A percentile compares a stretch with the other conserved stretches of the same genome.
phyloP scores from a whole-genome alignment of 2,113 vertebrate species.

The Phalacrocorax aristotelis region DNA sequence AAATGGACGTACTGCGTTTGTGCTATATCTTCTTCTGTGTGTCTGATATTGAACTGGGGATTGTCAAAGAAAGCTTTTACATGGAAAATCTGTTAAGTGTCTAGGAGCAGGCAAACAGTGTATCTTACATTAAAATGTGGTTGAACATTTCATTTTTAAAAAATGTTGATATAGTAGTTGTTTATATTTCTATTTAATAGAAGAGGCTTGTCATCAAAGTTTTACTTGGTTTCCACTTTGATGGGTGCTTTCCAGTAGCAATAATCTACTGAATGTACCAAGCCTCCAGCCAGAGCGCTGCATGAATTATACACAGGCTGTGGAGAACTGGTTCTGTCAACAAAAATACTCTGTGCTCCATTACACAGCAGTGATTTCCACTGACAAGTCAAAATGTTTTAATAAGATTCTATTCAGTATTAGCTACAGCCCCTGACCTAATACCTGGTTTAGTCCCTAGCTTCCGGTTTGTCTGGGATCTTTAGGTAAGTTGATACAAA shows the following conservation, averaged over 20 bases:
- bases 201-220: not conserved
- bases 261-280: not conserved
- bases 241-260: not conserved
- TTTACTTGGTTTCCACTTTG: not conserved
- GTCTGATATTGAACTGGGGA: not conserved
- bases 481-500: not conserved
- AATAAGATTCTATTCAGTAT: not conserved
- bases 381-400: not conserved
- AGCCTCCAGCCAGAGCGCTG: not conserved
- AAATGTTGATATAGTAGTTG: not conserved
- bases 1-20: not conserved
- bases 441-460: not conserved
- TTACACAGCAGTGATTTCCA: slow-evolving; percentile 8
- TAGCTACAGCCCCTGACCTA: not conserved
- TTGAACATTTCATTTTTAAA: not conserved
- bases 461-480: not conserved
- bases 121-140: not conserved
- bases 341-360: not conserved
- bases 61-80: not conserved
- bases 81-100: not conserved
- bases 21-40: not conserved
- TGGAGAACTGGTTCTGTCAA: not conserved
- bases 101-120: not conserved
- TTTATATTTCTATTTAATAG: not conserved
- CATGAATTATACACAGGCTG: not conserved